Evolutionary conservation across 1,140 invertebrate species (phyloP).

Genomic region (Nymphalis io): DNA sequence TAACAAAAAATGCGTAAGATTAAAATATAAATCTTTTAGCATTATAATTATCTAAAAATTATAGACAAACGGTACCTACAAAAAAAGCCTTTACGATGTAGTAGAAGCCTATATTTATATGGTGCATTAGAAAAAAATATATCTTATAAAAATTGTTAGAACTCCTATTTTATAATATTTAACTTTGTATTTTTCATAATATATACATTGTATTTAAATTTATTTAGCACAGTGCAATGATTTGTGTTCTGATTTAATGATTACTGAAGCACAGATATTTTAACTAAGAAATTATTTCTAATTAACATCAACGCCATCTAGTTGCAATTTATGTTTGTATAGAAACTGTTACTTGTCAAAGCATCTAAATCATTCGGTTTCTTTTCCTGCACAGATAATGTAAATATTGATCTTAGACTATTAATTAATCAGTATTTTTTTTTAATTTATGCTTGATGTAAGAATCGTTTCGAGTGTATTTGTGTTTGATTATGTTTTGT

Average conservation of each 20-base stretch:
- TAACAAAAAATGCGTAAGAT: conserved; percentile 11
- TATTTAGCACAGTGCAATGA: conserved; percentile 55
- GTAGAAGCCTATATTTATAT: conserved; percentile 65
- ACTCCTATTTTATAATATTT: conserved; percentile 53
- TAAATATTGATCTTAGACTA: conserved; percentile 75
- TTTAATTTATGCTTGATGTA: conserved; percentile 78
- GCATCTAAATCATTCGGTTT: conserved; percentile 25
- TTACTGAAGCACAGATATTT: neutral
- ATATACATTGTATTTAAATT: conserved; percentile 42
- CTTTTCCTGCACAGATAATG: conserved; percentile 39
- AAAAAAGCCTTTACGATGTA: conserved; percentile 63
- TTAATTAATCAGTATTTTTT: conserved; percentile 74
- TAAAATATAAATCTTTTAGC: conserved; percentile 27
- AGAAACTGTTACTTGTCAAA: conserved; percentile 26
- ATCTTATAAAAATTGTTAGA: conserved; percentile 60
- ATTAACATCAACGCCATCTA: conserved; percentile 23
- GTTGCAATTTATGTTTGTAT: conserved; percentile 1
- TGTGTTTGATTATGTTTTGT: conserved; percentile 77
- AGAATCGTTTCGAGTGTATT: conserved; percentile 72
- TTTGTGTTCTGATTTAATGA: conserved; percentile 33
- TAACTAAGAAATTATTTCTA: conserved; percentile 17
- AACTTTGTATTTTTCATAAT: conserved; percentile 48
- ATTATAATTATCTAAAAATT: conserved; percentile 29
- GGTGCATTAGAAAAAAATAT: conserved; percentile 60
- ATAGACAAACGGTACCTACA: conserved; percentile 65